These are phyloP conservation scores for Mallotus villosus DNA, from an alignment of 2,797 vertebrate species.

Conservation along the genomic window DNA sequence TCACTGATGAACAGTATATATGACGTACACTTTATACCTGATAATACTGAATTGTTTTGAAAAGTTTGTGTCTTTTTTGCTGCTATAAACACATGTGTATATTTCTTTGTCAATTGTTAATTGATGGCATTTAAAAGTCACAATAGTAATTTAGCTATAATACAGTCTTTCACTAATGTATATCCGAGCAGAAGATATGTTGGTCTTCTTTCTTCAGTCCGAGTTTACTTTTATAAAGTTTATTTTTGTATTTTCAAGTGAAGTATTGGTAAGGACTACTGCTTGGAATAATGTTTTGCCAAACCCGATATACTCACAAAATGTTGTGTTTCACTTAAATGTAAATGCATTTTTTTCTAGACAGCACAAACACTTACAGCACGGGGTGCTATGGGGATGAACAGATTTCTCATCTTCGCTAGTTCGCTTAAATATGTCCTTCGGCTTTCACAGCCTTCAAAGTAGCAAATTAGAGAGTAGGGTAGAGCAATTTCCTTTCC, in stretches of 20 bases:
- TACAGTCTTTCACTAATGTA: conserved; percentile 66
- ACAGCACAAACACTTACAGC: conserved; percentile 10
- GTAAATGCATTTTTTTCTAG: conserved; percentile 10
- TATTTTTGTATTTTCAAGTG: conserved; percentile 76
- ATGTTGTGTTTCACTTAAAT: conserved; percentile 30
- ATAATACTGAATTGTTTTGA: conserved; percentile 39
- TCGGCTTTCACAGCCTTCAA: conserved; percentile 24
- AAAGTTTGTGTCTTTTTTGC: conserved; percentile 53
- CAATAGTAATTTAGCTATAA: conserved; percentile 67
- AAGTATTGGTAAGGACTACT: conserved; percentile 34
- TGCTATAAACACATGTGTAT: conserved; percentile 56
- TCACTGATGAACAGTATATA: conserved; percentile 24
- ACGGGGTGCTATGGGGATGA: conserved; percentile 7
- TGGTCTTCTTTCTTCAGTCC: conserved; percentile 65
- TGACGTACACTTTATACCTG: conserved; percentile 31
- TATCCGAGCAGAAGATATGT: conserved; percentile 73
- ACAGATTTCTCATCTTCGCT: background rate
- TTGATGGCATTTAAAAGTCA: conserved; percentile 56
- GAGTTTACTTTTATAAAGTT: conserved; percentile 67
- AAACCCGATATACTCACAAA: conserved; percentile 38
- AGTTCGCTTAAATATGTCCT: conserved; percentile 4
- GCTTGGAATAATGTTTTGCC: conserved; percentile 32
- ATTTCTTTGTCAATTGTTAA: conserved; percentile 50
- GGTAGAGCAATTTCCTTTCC: conserved; percentile 23
- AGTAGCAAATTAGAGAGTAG: conserved; percentile 19